phyloP scores from a whole-genome alignment of 53 echinoderm and acorn worm species.

The Henricia sp. region DNA sequence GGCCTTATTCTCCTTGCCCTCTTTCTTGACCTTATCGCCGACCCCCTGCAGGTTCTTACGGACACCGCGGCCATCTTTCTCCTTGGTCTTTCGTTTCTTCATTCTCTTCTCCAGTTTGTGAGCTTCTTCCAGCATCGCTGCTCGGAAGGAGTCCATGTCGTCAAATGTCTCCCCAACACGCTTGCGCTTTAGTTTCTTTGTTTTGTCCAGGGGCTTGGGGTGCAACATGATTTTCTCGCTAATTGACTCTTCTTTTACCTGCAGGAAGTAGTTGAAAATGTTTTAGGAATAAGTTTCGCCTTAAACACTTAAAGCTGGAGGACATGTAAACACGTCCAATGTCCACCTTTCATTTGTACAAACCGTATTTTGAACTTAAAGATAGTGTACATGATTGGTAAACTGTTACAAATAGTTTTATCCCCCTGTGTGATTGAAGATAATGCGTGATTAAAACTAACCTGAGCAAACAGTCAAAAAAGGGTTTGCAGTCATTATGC shows the following conservation, averaged over 20 bases:
- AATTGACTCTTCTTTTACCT: slow-evolving; percentile 81
- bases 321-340: too few relatives aligned
- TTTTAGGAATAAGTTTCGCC: too few relatives aligned
- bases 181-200: slow-evolving; percentile 86
- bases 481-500: too few relatives aligned
- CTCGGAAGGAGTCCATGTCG: slow-evolving; percentile 45
- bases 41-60: slow-evolving; percentile 55
- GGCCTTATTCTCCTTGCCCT: slow-evolving; percentile 88
- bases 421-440: too few relatives aligned
- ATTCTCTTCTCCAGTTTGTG: slow-evolving; percentile 81
- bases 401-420: too few relatives aligned
- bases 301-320: too few relatives aligned
- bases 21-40: slow-evolving; percentile 66
- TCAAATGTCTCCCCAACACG: slow-evolving; percentile 57
- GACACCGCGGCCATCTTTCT: slow-evolving; percentile 57
- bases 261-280: slow-evolving; percentile 63
- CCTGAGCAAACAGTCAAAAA: too few relatives aligned
- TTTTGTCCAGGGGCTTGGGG: slow-evolving; percentile 79
- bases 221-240: slow-evolving; percentile 72
- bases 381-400: too few relatives aligned
- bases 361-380: too few relatives aligned
- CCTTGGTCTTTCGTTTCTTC: slow-evolving; percentile 90
- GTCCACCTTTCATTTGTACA: too few relatives aligned
- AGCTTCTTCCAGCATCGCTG: slow-evolving; percentile 56
- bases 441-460: too few relatives aligned